Percentiles rank a stretch among this genome's conserved stretches.
phyloP scores from a whole-genome alignment of 2,113 vertebrate genomes.

The Dinomys branickii region DNA sequence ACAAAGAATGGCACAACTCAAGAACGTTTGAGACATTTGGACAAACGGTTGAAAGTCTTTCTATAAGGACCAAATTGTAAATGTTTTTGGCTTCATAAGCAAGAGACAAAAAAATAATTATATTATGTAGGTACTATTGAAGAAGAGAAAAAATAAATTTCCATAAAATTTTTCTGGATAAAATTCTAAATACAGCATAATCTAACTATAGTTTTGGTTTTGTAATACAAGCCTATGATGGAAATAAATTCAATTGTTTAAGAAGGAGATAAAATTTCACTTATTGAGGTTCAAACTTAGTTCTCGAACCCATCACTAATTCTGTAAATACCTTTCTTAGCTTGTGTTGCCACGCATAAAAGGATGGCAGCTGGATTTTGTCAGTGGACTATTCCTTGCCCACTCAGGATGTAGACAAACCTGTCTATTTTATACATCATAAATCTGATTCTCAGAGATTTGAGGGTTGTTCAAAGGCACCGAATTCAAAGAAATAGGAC shows the following conservation, averaged over 20 bases:
- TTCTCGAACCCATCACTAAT: not conserved
- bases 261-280: not conserved
- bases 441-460: not conserved
- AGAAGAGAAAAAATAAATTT: slow-evolving; percentile 2
- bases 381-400: not conserved
- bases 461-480: not conserved
- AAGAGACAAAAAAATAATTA: slow-evolving; percentile 26
- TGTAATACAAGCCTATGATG: not conserved
- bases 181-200: slow-evolving; percentile 16
- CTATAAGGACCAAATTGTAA: not conserved
- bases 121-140: not conserved
- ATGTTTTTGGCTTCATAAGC: not conserved
- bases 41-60: not conserved
- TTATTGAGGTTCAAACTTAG: not conserved
- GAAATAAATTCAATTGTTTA: not conserved
- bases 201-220: not conserved
- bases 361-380: not conserved
- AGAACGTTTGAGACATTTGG: not conserved
- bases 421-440: not conserved
- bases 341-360: not conserved
- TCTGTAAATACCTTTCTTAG: not conserved
- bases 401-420: not conserved
- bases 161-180: not conserved
- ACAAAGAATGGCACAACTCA: not conserved
- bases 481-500: not conserved